Evolutionary conservation across 2,113 vertebrate species (phyloP), one percentile per base, ranked within the genome.

Genomic region (Pseudolaguvia tuberculata): DNA sequence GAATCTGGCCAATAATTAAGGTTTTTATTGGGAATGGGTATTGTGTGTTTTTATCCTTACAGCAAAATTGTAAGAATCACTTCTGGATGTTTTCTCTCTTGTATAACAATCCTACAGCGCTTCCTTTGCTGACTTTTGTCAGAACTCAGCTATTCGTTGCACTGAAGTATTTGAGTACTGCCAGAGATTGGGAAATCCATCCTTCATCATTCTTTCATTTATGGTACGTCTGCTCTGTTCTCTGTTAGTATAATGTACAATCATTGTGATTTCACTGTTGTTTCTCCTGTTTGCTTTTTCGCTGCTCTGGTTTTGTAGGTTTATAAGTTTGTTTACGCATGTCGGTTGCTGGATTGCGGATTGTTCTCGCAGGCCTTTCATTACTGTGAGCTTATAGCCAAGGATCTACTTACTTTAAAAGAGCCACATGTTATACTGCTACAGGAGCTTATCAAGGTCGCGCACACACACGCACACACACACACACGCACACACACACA

Each of bases 311-410:
- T 82, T 21, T 59, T 35, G 4, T 39, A 98, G 96, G 91, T 92
- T 14, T 98, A 94, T 78, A 98, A 96, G 82, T 88, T 97, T 66
- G 88, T 97, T 67, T 97, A 97, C 0, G 95, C 94, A 25, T 88
- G 89, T 82, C 91, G 93, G 4, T 86, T 98, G 88, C 85, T 91
- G 0, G 96, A 96, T 84, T 90, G 89, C 0, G 95, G 95, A 10
- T 88, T 96, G 8, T 67, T 87, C 1, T 91, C 92, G 18, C 93
- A 92, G 83, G 94, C 95, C 31, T 88, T 95, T 81, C 92, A 94
- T 78, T 98, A 98, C 86, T 96, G 94, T 0, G 96, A 98, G 86
- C 90, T 92, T 72, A 80, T 95, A 0, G 88, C 87, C 2, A 55
- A 76, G 0, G 55, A 62, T 0, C 73, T 96, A 13, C 88, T 96